Evolutionary conservation across 2,113 vertebrate species (phyloP), one percentile per base, ranked within the genome.

Genomic region (Tautogolabrus adspersus): DNA sequence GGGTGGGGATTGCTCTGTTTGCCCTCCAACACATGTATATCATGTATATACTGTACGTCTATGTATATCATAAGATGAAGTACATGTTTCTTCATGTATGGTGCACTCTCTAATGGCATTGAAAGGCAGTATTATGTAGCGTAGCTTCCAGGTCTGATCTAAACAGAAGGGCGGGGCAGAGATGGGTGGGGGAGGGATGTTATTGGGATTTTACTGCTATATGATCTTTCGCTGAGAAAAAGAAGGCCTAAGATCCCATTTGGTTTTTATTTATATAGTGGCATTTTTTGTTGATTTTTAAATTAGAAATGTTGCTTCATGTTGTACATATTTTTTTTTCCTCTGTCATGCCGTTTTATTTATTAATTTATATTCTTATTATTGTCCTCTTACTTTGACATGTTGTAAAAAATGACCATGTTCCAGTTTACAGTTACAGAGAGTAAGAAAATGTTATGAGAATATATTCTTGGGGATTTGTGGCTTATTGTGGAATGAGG

Each of bases 111-210:
- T 83, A 26, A 71, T 81, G 76, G 86, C 86, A 88, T 81, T 81
- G 77, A 84, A 84, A 79, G 85, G 90, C 91, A 94, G 94, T 94
- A 92, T 94, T 93, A 94, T 94, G 93, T 94, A 94, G 92, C 92
- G 57, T 85, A 87, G 80, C 75, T 82, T 87, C 68, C 75, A 73
- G 58, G 67, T 85, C 61, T 69, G 83, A 75, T 75, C 60, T 72
- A 57, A 75, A 42, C 8, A 69, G 8, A 37, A 8, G 42, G 26
- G 21, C 1, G 15, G 58, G 49, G 42, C 52, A 37, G 26, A 12
- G 7, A 34, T 12, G 52, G 60, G 15, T 18, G 40, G 51, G 59
- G 42, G 40, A 46, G 75, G 64, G 40, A 75, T 18, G 22, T 49
- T 52, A 56, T 66, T 66, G 81, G 87, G 84, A 86, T 76, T 81